Evolutionary conservation across 2,888 invertebrate genomes (phyloP), one percentile per base, ranked within the genome.

Genomic region (Caenorhabditis sulstoni): DNA sequence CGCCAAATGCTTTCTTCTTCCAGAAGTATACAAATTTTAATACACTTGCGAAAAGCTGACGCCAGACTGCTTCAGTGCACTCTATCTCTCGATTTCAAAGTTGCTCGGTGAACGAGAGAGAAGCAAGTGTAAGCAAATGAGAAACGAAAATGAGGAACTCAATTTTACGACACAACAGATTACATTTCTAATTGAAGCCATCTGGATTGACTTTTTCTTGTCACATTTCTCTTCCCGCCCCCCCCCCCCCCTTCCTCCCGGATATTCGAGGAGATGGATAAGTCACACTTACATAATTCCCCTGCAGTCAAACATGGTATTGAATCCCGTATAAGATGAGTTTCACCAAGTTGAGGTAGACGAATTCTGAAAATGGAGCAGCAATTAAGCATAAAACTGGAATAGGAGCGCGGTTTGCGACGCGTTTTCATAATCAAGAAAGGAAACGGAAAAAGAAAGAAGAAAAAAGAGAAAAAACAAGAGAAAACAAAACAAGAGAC

Each of bases 301-400:
- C 76, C 68, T 76, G 50, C 62, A 68, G 57, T 76, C 67, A 75
- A 68, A 49, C 76, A 76, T 67, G 55, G 49, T 73, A 39, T 18
- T 16, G 22, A 44, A 29, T 76, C 76, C 76, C 76, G 76, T 76
- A 75, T 59, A n/a, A 22, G 7, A 2, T 44, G 49, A 57, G 55
- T 45, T 75, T 66, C 76, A 76, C 76, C 76, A 76, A 76, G 76
- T 76, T 76, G 76, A 76, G 76, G 66, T 68, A 68, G 73, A 35
- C 44, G 49, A 16, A 41, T 41, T 68, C 58, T 62, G 76, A 58
- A 68, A 74, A 44, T 35, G 41, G 47, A 47, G 41, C 23, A n/a
- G n/a, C n/a, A n/a, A 7, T 16, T 4, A 37, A 39, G 23, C 39
- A 23, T 20, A 8, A 29, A 29, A 29, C 29, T 29, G 29, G 29